Percentiles rank a stretch among this genome's conserved stretches.
phyloP scores from a whole-genome alignment of 2,113 vertebrate genomes.

The Petaurus breviceps region DNA sequence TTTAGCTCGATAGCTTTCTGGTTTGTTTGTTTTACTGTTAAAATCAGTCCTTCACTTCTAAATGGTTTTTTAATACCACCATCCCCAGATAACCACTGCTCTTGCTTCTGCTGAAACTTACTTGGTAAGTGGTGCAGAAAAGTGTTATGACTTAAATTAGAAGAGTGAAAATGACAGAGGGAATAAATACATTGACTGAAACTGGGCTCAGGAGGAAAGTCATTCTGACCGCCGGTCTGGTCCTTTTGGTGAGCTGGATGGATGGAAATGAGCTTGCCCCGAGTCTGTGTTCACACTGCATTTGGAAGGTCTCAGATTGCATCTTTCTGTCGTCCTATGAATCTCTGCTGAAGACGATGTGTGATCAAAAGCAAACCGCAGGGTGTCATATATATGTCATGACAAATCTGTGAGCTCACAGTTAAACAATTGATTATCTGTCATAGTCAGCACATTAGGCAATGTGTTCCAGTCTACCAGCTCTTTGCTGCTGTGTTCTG shows the following conservation, averaged over 20 bases:
- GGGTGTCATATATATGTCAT: neutral
- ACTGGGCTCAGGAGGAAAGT: neutral
- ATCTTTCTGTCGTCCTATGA: neutral
- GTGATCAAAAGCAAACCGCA: neutral
- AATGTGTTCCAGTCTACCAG: neutral
- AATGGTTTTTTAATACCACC: conserved; percentile 45
- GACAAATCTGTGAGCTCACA: neutral
- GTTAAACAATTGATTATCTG: neutral
- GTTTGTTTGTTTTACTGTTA: conserved; percentile 14
- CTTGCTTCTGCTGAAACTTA: neutral
- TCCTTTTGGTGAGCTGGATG: conserved; percentile 1
- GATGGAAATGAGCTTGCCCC: neutral
- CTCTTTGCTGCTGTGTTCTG: neutral
- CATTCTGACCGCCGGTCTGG: neutral
- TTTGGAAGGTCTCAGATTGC: conserved; percentile 9
- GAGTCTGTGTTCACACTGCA: neutral
- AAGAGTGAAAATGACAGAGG: neutral
- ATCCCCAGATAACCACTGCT: neutral
- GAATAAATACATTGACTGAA: neutral
- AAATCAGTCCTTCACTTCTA: conserved; percentile 31
- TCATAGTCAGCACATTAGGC: neutral
- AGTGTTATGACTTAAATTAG: conserved; percentile 33
- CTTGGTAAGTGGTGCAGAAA: neutral
- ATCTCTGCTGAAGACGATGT: conserved; percentile 20
- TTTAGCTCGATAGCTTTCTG: neutral